Conservation (phyloP, 2,113 vertebrate genomes). For the Psammodynastes pulverulentus region DNA sequence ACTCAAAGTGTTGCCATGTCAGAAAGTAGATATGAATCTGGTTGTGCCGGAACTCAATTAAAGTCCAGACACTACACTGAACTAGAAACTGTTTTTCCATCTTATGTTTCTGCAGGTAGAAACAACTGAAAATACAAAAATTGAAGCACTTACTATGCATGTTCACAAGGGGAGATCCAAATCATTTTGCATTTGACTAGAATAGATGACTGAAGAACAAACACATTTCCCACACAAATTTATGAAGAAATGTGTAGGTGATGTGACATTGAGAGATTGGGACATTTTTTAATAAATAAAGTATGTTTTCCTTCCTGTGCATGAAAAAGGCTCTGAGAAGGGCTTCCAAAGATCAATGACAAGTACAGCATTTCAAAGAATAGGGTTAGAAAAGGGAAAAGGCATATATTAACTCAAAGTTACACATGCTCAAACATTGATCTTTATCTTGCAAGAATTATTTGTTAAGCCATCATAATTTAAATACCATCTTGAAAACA, state of each 20-base stretch:
- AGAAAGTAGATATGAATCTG: neutral
- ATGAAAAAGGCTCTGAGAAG: neutral
- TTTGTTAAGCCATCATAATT: neutral
- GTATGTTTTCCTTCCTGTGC: neutral
- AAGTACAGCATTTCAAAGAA: neutral
- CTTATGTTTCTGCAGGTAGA: neutral
- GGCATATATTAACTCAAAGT: neutral
- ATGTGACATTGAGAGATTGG: neutral
- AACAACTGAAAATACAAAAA: neutral
- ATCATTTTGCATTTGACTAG: neutral
- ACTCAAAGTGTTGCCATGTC: neutral
- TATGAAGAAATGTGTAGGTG: neutral
- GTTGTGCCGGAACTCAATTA: neutral
- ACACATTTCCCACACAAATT: neutral
- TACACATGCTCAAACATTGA: neutral
- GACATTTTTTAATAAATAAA: neutral
- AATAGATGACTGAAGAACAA: neutral
- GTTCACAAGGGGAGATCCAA: neutral
- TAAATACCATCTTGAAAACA: neutral
- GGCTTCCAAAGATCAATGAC: neutral
- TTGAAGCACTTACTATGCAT: neutral
- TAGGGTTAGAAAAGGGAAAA: conserved; percentile 44
- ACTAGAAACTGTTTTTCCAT: neutral
- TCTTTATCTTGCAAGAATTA: neutral
- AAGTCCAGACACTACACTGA: neutral